Evolutionary conservation across 2,888 invertebrate genomes (phyloP), one percentile per base, ranked within the genome.

Genomic region (Hypselothyrea guttata): DNA sequence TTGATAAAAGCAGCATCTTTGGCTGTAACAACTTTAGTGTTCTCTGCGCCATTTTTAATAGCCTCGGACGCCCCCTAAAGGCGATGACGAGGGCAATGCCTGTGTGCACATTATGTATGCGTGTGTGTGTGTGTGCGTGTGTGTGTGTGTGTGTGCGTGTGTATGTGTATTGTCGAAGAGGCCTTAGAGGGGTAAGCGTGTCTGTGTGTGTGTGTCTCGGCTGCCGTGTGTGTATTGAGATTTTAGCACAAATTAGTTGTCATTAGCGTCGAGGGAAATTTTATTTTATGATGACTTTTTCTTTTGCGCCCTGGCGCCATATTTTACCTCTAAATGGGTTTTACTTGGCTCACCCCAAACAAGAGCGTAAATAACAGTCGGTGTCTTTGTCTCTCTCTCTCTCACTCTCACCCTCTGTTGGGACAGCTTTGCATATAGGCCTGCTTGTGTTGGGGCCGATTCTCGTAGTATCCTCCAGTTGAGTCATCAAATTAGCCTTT

Each of bases 251-350:
- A 81, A 81, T 81, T 81, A 81, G 83, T 75, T 81, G 83, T 85
- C 83, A 81, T 81, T 85, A 85, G 79, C 79, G 85, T 72, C 83
- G 56, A 57, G 85, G 85, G 85, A 79, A 85, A 81, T 81, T 85
- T 79, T 84, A 75, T 85, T 85, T 85, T 83, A 70, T 72, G 79
- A 85, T 75, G 58, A 71, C 72, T 71, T 73, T 71, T 71, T 62
- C 61, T 22, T 22, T 22, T 56, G 42, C 55, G 65, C 46, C 30
- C 52, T 44, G 47, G 46, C 60, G 46, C 54, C 64, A 68, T 73
- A 64, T 61, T 70, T 71, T 56, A 70, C 67, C 61, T 51, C 53
- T 49, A 56, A 71, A 66, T 56, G 60, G 45, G 40, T 47, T 53
- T 53, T 12, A 38, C 52, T 45, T 37, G 35, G 40, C 22, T 47